phyloP scores from a whole-genome alignment of 2,888 invertebrate genomes.

The Himalopsyche kuldschensis region DNA sequence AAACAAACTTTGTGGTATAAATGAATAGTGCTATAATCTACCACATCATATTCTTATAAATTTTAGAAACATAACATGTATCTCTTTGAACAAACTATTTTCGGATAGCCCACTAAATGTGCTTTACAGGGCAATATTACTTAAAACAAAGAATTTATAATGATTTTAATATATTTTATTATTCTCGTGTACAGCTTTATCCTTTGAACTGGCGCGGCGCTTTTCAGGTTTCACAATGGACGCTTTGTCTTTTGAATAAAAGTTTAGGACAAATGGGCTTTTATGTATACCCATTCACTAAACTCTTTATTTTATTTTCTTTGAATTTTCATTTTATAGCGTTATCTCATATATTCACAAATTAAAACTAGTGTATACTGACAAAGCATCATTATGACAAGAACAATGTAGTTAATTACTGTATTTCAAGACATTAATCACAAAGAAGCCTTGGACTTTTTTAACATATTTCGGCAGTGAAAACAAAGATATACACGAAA shows the following conservation, averaged over 20 bases:
- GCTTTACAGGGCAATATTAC: background rate
- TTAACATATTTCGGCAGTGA: too few relatives aligned
- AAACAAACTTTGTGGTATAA: too few relatives aligned
- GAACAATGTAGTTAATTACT: too few relatives aligned
- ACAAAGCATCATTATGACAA: too few relatives aligned
- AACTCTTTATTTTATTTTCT: background rate
- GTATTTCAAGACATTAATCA: too few relatives aligned
- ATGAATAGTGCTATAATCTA: too few relatives aligned
- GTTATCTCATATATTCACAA: too few relatives aligned
- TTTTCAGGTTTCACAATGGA: background rate
- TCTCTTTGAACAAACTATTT: background rate
- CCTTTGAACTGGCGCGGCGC: background rate
- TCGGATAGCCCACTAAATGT: background rate
- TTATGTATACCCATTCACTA: background rate
- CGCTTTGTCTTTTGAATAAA: background rate
- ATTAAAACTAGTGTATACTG: too few relatives aligned
- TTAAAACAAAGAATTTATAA: background rate
- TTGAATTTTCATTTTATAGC: background rate
- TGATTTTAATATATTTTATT: background rate
- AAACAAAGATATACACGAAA: too few relatives aligned
- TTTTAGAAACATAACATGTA: background rate
- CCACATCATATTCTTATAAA: too few relatives aligned
- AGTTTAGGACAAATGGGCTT: background rate
- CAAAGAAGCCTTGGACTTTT: too few relatives aligned
- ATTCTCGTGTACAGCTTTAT: background rate